A percentile compares a stretch with the other conserved stretches of the same genome.
phyloP scores from a whole-genome alignment of 2,888 invertebrate species.

The Orchesellides sinensis region DNA sequence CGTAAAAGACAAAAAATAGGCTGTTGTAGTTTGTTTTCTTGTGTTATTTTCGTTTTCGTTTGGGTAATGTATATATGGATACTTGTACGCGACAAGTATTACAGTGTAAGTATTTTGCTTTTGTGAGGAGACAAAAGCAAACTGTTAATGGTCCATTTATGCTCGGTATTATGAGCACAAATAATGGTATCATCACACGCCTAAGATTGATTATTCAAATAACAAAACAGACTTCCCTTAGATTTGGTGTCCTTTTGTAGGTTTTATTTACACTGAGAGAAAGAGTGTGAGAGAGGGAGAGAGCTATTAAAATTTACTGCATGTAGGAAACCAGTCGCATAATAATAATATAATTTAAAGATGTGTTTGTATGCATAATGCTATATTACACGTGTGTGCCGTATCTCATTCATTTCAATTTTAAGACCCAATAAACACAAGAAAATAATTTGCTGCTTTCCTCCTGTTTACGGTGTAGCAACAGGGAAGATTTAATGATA shows the following conservation, averaged over 20 bases:
- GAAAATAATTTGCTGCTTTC: slow-evolving; percentile 42
- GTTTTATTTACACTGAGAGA: background rate
- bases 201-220: slow-evolving; percentile 37
- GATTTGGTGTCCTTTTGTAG: background rate
- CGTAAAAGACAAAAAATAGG: background rate
- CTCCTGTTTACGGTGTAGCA: background rate
- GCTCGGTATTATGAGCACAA: slow-evolving; percentile 22
- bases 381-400: too few relatives aligned
- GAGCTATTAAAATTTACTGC: slow-evolving; percentile 13
- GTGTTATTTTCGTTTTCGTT: background rate
- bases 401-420: slow-evolving; percentile 36
- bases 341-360: too few relatives aligned
- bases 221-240: background rate
- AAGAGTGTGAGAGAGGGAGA: background rate
- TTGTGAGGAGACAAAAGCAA: slow-evolving; percentile 36
- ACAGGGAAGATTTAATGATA: slow-evolving; percentile 51
- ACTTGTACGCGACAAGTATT: too few relatives aligned
- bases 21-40: background rate
- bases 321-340: too few relatives aligned
- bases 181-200: slow-evolving; percentile 13
- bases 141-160: slow-evolving; percentile 53
- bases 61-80: slow-evolving; percentile 10
- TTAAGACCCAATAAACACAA: background rate
- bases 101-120: background rate
- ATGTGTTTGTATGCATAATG: too few relatives aligned